These are phyloP conservation scores for Amphiprion percula DNA, from an alignment of 2,113 vertebrate genomes.

Conservation along the genomic window DNA sequence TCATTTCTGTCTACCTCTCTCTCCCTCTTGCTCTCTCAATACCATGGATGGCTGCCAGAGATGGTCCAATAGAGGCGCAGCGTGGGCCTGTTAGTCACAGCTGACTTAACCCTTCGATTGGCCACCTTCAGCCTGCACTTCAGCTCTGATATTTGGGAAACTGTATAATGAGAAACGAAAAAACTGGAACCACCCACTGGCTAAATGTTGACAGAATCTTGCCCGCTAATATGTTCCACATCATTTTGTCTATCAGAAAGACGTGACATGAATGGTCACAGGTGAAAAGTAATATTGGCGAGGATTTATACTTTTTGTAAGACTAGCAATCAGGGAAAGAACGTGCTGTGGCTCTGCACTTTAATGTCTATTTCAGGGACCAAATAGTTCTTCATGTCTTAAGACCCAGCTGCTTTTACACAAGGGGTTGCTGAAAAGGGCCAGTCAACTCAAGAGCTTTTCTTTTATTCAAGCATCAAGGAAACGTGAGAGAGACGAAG, in stretches of 20 bases:
- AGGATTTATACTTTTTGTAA: constrained; percentile 50
- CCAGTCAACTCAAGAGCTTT: constrained; percentile 18
- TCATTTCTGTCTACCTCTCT: constrained; percentile 40
- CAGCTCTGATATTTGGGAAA: constrained; percentile 30
- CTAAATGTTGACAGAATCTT: constrained; percentile 45
- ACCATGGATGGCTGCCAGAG: constrained; percentile 73
- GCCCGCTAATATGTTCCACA: constrained; percentile 14
- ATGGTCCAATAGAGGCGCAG: constrained; percentile 67
- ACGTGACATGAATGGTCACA: constrained; percentile 37
- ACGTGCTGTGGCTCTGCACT: constrained; percentile 18
- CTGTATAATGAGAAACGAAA: constrained; percentile 48
- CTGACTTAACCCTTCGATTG: constrained; percentile 74
- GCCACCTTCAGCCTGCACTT: constrained; percentile 37
- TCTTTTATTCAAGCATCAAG: constrained; percentile 39
- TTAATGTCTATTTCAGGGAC: constrained; percentile 56
- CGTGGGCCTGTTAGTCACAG: constrained; percentile 75
- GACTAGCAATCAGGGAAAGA: constrained; percentile 43
- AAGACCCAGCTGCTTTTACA: constrained; percentile 12
- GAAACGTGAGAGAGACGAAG: constrained; percentile 17
- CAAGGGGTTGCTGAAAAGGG: constrained; percentile 5
- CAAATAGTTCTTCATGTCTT: constrained; percentile 58
- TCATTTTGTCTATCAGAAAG: constrained; percentile 30
- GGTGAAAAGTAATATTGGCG: constrained; percentile 12
- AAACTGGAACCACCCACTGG: constrained; percentile 37
- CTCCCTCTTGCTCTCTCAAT: constrained; percentile 53